Evolutionary conservation across 2,113 vertebrate species (phyloP).

Genomic region (Dasyurus viverrinus): DNA sequence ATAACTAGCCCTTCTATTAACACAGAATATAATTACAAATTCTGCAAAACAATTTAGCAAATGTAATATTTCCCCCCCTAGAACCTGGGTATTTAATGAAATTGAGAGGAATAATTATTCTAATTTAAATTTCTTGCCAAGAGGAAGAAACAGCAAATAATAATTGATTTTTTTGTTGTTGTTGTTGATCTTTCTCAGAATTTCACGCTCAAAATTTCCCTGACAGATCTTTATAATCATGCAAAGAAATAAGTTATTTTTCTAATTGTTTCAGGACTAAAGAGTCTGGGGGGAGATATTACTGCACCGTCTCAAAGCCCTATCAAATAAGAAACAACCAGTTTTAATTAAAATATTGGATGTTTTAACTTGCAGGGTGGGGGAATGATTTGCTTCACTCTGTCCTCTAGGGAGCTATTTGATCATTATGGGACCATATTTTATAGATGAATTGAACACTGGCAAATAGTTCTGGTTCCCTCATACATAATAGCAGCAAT

Average conservation of each 20-base stretch:
- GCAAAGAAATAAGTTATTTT: slow-evolving; percentile 69
- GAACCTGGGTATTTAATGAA: slow-evolving; percentile 57
- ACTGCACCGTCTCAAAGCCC: slow-evolving; percentile 80
- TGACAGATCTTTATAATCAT: slow-evolving; percentile 67
- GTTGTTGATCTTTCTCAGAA: slow-evolving; percentile 49
- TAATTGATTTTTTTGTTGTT: slow-evolving; percentile 72
- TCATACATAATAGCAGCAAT: slow-evolving; percentile 1
- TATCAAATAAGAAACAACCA: slow-evolving; percentile 81
- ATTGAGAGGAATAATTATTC: slow-evolving; percentile 55
- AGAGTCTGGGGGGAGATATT: slow-evolving; percentile 80
- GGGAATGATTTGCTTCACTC: slow-evolving; percentile 65
- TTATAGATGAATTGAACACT: slow-evolving; percentile 78
- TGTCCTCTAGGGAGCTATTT: slow-evolving; percentile 81
- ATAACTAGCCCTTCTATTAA: slow-evolving; percentile 30
- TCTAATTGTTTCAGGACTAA: slow-evolving; percentile 75
- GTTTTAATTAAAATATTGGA: slow-evolving; percentile 85
- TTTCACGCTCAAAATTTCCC: slow-evolving; percentile 63
- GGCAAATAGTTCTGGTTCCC: slow-evolving; percentile 56
- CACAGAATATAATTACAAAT: slow-evolving; percentile 62
- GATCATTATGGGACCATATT: slow-evolving; percentile 77
- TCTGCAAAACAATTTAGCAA: slow-evolving; percentile 59
- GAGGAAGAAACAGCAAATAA: slow-evolving; percentile 44
- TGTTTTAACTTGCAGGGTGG: slow-evolving; percentile 78
- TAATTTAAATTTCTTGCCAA: slow-evolving; percentile 37
- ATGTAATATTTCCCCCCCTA: slow-evolving; percentile 55